phyloP scores from a whole-genome alignment of 1,140 invertebrate species.

The Caenorhabditis briggsae region DNA sequence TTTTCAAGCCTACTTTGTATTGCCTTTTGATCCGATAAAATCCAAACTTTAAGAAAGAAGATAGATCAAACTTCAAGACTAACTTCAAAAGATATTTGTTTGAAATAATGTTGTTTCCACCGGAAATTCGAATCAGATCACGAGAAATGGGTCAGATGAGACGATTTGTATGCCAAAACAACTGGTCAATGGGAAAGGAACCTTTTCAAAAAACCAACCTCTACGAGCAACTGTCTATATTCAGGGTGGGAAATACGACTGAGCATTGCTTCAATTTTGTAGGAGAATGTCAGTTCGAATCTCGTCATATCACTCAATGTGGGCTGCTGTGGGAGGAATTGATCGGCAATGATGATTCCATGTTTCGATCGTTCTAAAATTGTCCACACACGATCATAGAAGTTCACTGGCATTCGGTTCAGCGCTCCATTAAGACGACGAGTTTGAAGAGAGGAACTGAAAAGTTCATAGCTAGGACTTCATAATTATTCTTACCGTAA shows the following conservation, averaged over 20 bases:
- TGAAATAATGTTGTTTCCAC: slow-evolving; percentile 13
- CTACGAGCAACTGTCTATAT: slow-evolving; percentile 93
- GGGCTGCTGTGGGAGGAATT: slow-evolving; percentile 88
- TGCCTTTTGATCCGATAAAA: background rate
- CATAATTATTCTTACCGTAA: slow-evolving; percentile 45
- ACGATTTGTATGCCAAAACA: background rate
- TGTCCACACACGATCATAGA: slow-evolving; percentile 96
- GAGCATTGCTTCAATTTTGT: slow-evolving; percentile 92
- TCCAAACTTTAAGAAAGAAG: background rate
- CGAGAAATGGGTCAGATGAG: background rate
- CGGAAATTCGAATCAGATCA: slow-evolving; percentile 35
- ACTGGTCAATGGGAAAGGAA: background rate
- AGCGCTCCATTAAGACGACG: slow-evolving; percentile 94
- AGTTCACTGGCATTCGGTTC: slow-evolving; percentile 91
- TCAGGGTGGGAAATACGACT: slow-evolving; percentile 89
- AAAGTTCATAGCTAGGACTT: slow-evolving; percentile 24
- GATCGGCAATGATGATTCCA: slow-evolving; percentile 89
- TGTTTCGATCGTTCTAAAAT: slow-evolving; percentile 86
- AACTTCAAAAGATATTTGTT: background rate
- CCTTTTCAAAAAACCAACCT: slow-evolving; percentile 79
- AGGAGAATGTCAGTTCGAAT: slow-evolving; percentile 95
- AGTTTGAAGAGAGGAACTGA: slow-evolving; percentile 82
- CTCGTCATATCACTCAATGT: slow-evolving; percentile 94
- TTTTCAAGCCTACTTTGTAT: no score
- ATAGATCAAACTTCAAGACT: slow-evolving; percentile 28